Base-by-base conservation (phyloP, 2,888 invertebrate species). In the Noctua janthe region DNA sequence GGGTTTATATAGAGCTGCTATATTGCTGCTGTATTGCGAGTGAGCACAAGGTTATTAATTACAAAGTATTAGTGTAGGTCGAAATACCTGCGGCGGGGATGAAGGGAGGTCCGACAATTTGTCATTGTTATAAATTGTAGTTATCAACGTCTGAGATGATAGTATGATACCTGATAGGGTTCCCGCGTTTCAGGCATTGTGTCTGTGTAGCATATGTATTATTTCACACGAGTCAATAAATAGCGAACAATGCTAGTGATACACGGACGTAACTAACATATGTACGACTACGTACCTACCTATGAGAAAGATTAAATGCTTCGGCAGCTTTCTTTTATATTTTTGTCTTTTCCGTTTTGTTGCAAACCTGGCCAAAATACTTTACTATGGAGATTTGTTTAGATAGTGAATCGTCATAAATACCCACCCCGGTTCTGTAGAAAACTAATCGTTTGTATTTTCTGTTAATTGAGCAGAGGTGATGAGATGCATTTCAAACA, bases 151-250 rank as follows among this genome's bases (percentile, higher is more conserved):
- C 74, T 80, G 64, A 72, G 80, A 74, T 78, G 83, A 74, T 77
- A 72, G 78, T 71, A 79, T 71, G 80, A 82, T 75, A 88, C 71
- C 82, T 87, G 85, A 90, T 89, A 89, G 86, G 84, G 87, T 88
- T 89, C 86, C 82, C 82, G 82, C 82, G 76, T 72, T 87, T 78
- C 81, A 86, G 84, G 71, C 76, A 73, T 85, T 86, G 76, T 71
- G 74, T 84, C 76, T 71, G 71, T 71, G 71, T 20, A 72, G 78
- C 88, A 86, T 75, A 79, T 83, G 85, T 84, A 85, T 85, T 87
- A 85, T 88, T 91, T 92, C 90, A 86, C 91, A 92, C 91, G 89
- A 90, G 82, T 87, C 88, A 89, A 89, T 90, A 91, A 88, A 89
- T 82, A 88, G 83, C 78, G 87, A 88, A 90, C 86, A 90, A 88